Conservation (phyloP, 2,888 invertebrate genomes). For the Calephelis perditalis region DNA sequence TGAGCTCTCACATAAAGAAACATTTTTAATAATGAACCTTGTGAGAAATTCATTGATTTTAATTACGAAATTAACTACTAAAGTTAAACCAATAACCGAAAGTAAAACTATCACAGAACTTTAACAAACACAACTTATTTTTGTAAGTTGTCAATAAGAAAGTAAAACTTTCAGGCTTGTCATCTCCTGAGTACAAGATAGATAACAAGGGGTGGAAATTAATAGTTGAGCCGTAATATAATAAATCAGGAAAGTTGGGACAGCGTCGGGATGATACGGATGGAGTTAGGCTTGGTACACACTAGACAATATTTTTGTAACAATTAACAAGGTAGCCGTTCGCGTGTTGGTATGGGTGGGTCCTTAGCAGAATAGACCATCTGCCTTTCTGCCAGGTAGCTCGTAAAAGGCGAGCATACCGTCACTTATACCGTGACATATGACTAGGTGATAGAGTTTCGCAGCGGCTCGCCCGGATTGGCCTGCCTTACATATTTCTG, state of each 20-base stretch:
- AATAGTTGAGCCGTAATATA: conserved; percentile 28
- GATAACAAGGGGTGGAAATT: conserved; percentile 28
- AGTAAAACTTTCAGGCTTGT: conserved; percentile 15
- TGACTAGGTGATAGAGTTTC: too few species aligned
- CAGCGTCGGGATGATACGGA: conserved; percentile 31
- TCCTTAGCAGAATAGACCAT: too few species aligned
- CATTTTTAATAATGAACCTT: too few species aligned
- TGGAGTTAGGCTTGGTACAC: conserved; percentile 15
- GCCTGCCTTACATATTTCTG: too few species aligned
- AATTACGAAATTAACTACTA: background rate
- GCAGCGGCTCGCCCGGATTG: too few species aligned
- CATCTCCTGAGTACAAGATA: conserved; percentile 15
- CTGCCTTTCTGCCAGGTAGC: too few species aligned
- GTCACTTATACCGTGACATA: too few species aligned
- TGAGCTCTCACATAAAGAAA: too few species aligned
- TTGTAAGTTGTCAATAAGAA: conserved; percentile 15
- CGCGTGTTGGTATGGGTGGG: too few species aligned
- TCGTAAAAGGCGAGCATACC: too few species aligned
- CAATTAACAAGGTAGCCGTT: too few species aligned
- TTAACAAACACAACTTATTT: conserved; percentile 9
- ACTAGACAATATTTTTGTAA: background rate
- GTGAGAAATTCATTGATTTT: too few species aligned
- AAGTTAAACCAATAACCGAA: background rate
- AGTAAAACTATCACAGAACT: background rate
- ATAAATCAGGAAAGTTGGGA: conserved; percentile 35